phyloP scores from a whole-genome alignment of 1,140 invertebrate species.

The Dinoponera quadriceps region DNA sequence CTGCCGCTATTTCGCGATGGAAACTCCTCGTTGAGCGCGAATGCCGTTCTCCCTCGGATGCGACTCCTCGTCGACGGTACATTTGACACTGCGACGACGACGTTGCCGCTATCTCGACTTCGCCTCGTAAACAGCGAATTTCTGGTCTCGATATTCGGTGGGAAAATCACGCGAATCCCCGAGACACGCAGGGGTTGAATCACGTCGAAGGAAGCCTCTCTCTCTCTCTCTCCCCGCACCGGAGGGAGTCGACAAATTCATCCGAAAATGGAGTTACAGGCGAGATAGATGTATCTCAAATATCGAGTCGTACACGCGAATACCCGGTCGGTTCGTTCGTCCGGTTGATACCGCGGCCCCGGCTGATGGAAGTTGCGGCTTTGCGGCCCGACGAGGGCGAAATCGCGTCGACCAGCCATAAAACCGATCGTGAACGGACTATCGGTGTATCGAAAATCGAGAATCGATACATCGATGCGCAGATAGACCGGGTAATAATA shows the following conservation, averaged over 20 bases:
- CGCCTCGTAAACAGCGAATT: neutral
- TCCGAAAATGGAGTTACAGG: conserved; percentile 40
- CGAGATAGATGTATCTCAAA: conserved; percentile 44
- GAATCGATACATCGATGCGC: conserved; percentile 62
- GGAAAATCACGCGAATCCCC: neutral
- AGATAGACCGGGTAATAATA: conserved; percentile 59
- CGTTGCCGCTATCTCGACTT: too few species aligned
- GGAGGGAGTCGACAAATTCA: conserved; percentile 40
- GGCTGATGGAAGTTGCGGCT: conserved; percentile 61
- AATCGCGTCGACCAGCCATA: conserved; percentile 61
- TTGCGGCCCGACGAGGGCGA: conserved; percentile 56
- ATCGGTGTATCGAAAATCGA: conserved; percentile 64
- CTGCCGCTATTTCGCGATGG: too few species aligned
- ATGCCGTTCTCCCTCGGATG: too few species aligned
- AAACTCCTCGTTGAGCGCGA: too few species aligned
- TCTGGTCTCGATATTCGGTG: conserved; percentile 13
- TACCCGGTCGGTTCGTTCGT: conserved; percentile 21
- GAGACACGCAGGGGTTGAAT: conserved; percentile 7
- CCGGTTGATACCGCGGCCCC: conserved; percentile 38
- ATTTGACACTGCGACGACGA: too few species aligned
- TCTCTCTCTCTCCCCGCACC: too few species aligned
- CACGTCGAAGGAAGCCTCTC: conserved; percentile 15
- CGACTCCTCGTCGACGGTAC: too few species aligned
- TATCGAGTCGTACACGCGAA: conserved; percentile 40
- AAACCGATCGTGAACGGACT: conserved; percentile 45